Base-by-base conservation (phyloP, 2,888 invertebrate species). In the Dolichopus griseipennis region DNA sequence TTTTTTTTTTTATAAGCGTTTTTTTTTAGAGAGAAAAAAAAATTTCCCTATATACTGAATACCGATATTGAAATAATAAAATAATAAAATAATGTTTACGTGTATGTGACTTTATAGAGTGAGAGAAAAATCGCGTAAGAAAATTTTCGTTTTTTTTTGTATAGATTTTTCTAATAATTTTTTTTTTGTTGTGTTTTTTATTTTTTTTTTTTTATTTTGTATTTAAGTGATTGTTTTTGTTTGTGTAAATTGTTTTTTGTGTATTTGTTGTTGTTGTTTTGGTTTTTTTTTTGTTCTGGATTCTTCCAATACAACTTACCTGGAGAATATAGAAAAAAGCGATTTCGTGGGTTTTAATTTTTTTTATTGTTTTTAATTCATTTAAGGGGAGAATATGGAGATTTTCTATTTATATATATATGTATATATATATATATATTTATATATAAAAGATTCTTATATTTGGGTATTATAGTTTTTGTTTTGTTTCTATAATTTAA, bases 111-210 rank as follows among this genome's bases (percentile, higher is more conserved):
- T 27, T 12, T 52, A 52, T 52, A 52, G 52, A 52, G n/a, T 2
- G 52, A 52, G 52, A 52, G n/a, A 52, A n/a, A 52, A 52, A 52
- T 52, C 52, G 52, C 52, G 15, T 52, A 52, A 52, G 52, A 52
- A 12, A 12, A 6, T 41, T 41, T 12, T 41, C 8, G 12, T 9
- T 41, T 9, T 41, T 41, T 41, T 52, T 15, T 52, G 9, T 15
- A 52, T 52, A 52, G 52, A 52, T n/a, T 52, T 52, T 52, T 52
- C 52, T 52, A 6, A 12, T 52, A 12, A 34, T 12, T 37, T 12
- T 10, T 10, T 37, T 37, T 8, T 52, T 52, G 18, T 52, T n/a
- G 2, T 52, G 52, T 52, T 52, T 52, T 43, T 43, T 15, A 34
- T 12, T 37, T 12, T 10, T 10, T 37, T 37, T 8, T 52, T 52